A percentile compares a stretch with the other conserved stretches of the same genome.
Evolutionary conservation across 2,113 vertebrate species (phyloP).

Genomic region (Manacus vitellinus): DNA sequence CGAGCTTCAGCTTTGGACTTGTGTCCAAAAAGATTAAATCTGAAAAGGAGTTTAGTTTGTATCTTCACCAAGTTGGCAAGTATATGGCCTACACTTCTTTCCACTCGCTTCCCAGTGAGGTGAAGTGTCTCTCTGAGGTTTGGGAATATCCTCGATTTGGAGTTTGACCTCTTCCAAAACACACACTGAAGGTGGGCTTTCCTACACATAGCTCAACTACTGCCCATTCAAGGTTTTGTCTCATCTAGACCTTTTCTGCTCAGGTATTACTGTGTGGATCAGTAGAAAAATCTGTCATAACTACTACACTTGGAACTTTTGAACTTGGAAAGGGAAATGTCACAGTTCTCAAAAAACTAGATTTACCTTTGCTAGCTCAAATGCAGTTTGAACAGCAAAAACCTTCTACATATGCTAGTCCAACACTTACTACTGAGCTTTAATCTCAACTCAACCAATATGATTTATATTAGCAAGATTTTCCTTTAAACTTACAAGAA

Average conservation of each 20-base stretch:
- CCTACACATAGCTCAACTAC: neutral
- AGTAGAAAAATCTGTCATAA: neutral
- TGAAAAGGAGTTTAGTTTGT: neutral
- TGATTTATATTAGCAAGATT: neutral
- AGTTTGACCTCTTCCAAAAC: neutral
- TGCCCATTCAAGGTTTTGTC: neutral
- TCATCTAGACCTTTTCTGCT: neutral
- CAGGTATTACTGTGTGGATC: neutral
- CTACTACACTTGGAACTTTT: neutral
- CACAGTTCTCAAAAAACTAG: neutral
- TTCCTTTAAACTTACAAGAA: neutral
- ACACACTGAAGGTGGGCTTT: neutral
- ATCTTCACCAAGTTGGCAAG: neutral
- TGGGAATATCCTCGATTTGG: neutral
- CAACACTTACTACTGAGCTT: neutral
- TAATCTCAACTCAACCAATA: neutral
- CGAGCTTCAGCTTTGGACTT: neutral
- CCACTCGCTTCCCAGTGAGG: neutral
- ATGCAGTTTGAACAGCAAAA: neutral
- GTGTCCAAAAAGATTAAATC: neutral
- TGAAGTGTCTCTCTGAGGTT: neutral
- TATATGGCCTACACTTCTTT: neutral
- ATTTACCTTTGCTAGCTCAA: neutral
- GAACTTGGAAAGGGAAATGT: neutral
- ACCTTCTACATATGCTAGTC: neutral